A percentile compares a stretch with the other conserved stretches of the same genome.
Evolutionary conservation across 2,888 invertebrate species (phyloP).

Genomic region (Deilephila elpenor): DNA sequence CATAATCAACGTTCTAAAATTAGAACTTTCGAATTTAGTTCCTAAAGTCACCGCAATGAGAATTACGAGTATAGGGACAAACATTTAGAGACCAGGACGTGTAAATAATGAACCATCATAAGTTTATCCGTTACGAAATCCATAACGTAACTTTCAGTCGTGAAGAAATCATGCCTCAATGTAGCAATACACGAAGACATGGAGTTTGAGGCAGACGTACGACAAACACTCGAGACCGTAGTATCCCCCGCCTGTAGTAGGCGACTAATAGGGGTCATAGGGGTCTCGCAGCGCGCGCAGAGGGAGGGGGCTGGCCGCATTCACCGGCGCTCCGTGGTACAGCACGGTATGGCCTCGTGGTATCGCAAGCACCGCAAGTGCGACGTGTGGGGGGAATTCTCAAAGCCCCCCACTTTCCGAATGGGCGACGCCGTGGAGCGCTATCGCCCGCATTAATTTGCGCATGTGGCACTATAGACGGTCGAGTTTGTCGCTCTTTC

Average conservation of each 20-base stretch:
- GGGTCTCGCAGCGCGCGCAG: slow-evolving; percentile 1
- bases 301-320: neutral
- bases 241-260: neutral
- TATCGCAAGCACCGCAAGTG: slow-evolving; percentile 4
- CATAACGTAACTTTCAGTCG: too few species aligned
- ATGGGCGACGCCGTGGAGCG: neutral
- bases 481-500: neutral
- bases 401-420: neutral
- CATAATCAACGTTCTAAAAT: too few species aligned
- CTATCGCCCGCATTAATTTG: neutral
- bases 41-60: too few species aligned
- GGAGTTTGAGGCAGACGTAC: neutral
- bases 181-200: neutral
- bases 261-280: slow-evolving; percentile 12
- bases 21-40: too few species aligned
- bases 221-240: neutral
- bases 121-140: too few species aligned
- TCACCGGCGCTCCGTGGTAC: neutral
- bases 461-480: neutral
- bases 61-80: too few species aligned
- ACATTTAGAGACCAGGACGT: too few species aligned
- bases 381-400: neutral
- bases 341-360: slow-evolving; percentile 22
- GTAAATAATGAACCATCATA: too few species aligned
- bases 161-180: too few species aligned